Conservation (phyloP, 2,888 invertebrate genomes). For the Tipula helvola region DNA sequence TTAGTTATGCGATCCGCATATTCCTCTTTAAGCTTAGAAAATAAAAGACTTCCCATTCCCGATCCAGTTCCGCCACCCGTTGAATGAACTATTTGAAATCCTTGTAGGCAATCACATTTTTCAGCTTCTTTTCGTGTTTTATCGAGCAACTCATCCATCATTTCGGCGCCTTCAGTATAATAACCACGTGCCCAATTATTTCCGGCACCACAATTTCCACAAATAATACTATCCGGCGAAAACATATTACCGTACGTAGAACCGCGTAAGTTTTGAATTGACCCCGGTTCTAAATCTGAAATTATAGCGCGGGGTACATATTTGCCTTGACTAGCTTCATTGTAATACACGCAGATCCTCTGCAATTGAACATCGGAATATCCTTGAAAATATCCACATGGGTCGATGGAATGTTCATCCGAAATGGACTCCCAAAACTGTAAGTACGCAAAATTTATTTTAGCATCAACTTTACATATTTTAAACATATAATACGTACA, state of each 20-base stretch:
- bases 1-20: constrained; percentile 62
- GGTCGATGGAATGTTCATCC: constrained; percentile 50
- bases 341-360: constrained; percentile 45
- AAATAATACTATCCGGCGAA: constrained; percentile 56
- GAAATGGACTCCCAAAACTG: constrained; percentile 46
- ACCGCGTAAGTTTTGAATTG: constrained; percentile 43
- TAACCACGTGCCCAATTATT: constrained; percentile 57
- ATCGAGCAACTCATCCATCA: constrained; percentile 26
- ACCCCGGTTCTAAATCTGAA: constrained; percentile 56
- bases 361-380: constrained; percentile 52
- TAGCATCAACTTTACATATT: not conserved
- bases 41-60: constrained; percentile 59
- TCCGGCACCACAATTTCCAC: constrained; percentile 49
- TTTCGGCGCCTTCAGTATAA: constrained; percentile 30
- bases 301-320: constrained; percentile 56
- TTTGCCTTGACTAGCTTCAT: constrained; percentile 42
- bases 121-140: constrained; percentile 27
- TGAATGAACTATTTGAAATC: constrained; percentile 56
- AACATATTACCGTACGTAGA: constrained; percentile 49
- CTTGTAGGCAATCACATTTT: constrained; percentile 37
- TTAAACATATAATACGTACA: constrained; percentile 19
- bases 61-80: constrained; percentile 64
- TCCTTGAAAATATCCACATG: constrained; percentile 45
- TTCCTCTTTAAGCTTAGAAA: constrained; percentile 57
- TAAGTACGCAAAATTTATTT: constrained; percentile 14